Conservation (phyloP, 2,888 invertebrate genomes). For the Boloria euphrosyne region DNA sequence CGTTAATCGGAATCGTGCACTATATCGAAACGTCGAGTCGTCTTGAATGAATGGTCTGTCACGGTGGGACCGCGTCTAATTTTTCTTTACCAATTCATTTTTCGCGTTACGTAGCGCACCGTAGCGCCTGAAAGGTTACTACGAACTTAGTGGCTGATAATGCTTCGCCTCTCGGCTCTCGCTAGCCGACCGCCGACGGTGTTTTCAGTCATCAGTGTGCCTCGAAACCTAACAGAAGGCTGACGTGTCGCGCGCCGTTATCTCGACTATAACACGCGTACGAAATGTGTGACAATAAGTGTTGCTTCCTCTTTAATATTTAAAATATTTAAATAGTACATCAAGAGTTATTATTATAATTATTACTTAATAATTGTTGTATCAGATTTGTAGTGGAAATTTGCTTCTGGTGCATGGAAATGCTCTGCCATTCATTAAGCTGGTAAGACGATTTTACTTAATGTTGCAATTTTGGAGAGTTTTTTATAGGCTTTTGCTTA, state of each 20-base stretch:
- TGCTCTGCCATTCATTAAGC: neutral
- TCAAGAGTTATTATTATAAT: slow-evolving; percentile 25
- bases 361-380: neutral
- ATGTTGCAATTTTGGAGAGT: no score
- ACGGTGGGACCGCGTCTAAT: slow-evolving; percentile 67
- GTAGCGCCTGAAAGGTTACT: slow-evolving; percentile 59
- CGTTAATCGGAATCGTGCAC: slow-evolving; percentile 78
- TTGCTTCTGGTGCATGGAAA: neutral
- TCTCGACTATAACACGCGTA: slow-evolving; percentile 60
- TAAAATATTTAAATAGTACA: slow-evolving; percentile 34
- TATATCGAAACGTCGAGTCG: slow-evolving; percentile 64
- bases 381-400: slow-evolving; percentile 21
- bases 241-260: slow-evolving; percentile 63
- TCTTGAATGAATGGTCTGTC: slow-evolving; percentile 72
- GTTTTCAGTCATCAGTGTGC: slow-evolving; percentile 66
- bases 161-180: slow-evolving; percentile 41
- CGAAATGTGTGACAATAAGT: slow-evolving; percentile 82
- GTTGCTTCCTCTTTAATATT: slow-evolving; percentile 69
- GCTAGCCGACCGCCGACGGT: slow-evolving; percentile 49
- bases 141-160: slow-evolving; percentile 41
- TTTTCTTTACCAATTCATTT: slow-evolving; percentile 68
- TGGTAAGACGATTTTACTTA: slow-evolving; percentile 23
- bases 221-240: slow-evolving; percentile 58
- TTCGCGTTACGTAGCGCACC: slow-evolving; percentile 59
- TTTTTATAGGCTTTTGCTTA: no score